Percentiles rank a stretch among this genome's conserved stretches.
Conservation (phyloP, 64 coral and sea anemone species). For the Stichodactyla helianthus region DNA sequence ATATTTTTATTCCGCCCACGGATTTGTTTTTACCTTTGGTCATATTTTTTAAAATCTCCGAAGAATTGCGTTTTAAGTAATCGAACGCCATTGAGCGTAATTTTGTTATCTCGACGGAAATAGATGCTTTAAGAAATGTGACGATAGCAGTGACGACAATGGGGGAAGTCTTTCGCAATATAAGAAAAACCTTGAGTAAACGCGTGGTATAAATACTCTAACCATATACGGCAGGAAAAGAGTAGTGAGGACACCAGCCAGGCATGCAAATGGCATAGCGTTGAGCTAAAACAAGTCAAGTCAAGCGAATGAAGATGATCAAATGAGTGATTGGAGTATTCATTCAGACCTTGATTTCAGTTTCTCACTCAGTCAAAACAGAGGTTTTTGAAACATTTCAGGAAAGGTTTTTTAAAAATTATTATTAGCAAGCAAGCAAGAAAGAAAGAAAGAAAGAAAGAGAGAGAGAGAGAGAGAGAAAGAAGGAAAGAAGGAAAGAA, state of each 20-base stretch:
- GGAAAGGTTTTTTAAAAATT: no score
- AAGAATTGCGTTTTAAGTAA: not conserved
- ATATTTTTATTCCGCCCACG: not conserved
- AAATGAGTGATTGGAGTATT: not conserved
- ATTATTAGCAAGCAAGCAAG: not conserved
- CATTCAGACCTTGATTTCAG: no score
- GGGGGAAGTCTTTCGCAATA: not conserved
- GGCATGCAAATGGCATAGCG: no score
- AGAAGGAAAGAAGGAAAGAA: not conserved
- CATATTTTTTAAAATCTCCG: not conserved
- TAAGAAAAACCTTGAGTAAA: not conserved
- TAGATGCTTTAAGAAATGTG: not conserved
- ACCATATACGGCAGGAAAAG: no score
- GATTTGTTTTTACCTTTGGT: not conserved
- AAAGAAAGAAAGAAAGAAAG: not conserved
- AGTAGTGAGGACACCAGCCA: no score
- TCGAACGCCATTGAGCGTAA: not conserved
- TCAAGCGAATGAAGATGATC: no score
- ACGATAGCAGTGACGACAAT: not conserved
- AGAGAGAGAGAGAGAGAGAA: not conserved
- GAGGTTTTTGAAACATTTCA: no score
- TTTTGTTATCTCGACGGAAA: not conserved
- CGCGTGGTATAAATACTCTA: no score
- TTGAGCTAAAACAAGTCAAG: no score
- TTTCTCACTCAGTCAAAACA: no score